These are phyloP conservation scores for Euphysa ruthae DNA, from an alignment of 30 jellyfish, hydroid and myxozoan genomes.

Conservation along the genomic window DNA sequence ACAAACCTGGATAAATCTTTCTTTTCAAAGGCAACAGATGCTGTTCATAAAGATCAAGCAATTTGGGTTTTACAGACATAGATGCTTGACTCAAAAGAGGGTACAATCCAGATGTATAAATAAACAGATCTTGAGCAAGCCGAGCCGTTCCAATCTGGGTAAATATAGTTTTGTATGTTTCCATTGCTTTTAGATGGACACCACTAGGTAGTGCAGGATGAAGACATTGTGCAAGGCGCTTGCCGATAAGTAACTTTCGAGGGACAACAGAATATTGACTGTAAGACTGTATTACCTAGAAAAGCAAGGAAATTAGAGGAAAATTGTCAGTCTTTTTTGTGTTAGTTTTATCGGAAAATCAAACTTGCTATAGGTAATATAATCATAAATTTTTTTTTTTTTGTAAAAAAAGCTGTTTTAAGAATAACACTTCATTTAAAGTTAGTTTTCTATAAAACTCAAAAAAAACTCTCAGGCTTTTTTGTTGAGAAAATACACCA, in stretches of 20 bases:
- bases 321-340: no score
- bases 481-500: no score
- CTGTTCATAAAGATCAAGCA: slow-evolving; percentile 60
- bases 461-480: no score
- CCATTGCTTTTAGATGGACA: slow-evolving; percentile 86
- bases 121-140: slow-evolving; percentile 63
- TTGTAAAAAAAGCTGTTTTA: no score
- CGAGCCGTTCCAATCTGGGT: slow-evolving; percentile 76
- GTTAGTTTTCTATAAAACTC: no score
- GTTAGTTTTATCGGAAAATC: no score
- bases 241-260: slow-evolving; percentile 74
- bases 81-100: slow-evolving; percentile 89
- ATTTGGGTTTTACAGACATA: slow-evolving; percentile 70
- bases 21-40: slow-evolving; percentile 66
- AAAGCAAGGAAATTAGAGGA: background rate
- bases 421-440: no score
- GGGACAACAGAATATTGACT: slow-evolving; percentile 67
- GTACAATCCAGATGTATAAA: slow-evolving; percentile 67
- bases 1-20: slow-evolving; percentile 61
- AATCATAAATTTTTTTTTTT: no score
- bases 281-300: slow-evolving; percentile 56
- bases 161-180: slow-evolving; percentile 51
- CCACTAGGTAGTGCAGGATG: slow-evolving; percentile 99
- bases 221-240: slow-evolving; percentile 89
- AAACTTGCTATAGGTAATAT: no score